Evolutionary conservation across 2,888 invertebrate species (phyloP).

Genomic region (Antitype chi): DNA sequence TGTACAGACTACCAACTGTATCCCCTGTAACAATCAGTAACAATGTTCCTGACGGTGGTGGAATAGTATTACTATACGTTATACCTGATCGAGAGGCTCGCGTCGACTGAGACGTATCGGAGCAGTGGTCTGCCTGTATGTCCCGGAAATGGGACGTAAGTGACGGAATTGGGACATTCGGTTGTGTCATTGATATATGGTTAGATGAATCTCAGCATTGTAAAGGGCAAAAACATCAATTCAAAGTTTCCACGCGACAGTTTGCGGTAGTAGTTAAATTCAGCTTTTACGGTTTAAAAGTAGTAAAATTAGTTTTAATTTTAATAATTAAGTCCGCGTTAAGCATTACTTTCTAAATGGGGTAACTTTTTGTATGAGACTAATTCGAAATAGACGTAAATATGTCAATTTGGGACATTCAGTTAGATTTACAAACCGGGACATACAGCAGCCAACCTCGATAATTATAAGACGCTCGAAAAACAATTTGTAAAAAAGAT

Average conservation of each 20-base stretch:
- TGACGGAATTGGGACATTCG: not conserved
- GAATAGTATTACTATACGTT: constrained; percentile 69
- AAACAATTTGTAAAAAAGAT: constrained; percentile 70
- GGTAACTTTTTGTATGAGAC: not conserved
- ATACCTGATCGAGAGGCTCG: constrained; percentile 71
- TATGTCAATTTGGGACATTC: not conserved
- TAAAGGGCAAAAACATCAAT: not conserved
- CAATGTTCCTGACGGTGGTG: constrained; percentile 77
- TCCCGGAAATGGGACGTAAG: constrained; percentile 9
- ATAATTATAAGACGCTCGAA: constrained; percentile 68
- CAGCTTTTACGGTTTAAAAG: not conserved
- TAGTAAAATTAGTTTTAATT: not conserved
- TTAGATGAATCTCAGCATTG: not conserved
- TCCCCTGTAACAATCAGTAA: constrained; percentile 84
- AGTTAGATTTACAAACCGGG: constrained; percentile 42
- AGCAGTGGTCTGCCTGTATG: constrained; percentile 56
- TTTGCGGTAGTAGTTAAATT: not conserved
- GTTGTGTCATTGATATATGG: not conserved
- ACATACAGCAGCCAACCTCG: constrained; percentile 63
- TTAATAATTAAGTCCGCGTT: not conserved
- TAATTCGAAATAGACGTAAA: not conserved
- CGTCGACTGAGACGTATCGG: constrained; percentile 63
- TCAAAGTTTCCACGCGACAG: not conserved
- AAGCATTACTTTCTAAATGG: not conserved
- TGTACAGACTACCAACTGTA: constrained; percentile 78